Percentiles rank a stretch among this genome's conserved stretches.
Evolutionary conservation across 2,888 invertebrate genomes (phyloP).

Genomic region (Ichneumon xanthorius): DNA sequence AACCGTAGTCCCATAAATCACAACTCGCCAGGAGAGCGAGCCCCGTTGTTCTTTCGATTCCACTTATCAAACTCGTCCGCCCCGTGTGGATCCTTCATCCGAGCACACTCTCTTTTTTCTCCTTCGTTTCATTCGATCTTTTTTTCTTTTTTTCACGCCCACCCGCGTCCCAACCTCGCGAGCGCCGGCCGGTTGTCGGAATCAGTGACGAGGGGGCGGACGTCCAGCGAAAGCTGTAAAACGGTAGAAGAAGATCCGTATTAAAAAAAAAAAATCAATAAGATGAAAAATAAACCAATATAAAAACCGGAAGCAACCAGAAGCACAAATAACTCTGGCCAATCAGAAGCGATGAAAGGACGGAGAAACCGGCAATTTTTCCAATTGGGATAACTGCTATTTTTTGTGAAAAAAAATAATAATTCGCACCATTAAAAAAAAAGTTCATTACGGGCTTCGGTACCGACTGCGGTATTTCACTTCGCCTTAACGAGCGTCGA

Average conservation of each 20-base stretch:
- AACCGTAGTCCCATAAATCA: conserved; percentile 63
- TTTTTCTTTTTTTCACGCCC: conserved; percentile 59
- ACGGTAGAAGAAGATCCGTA: conserved; percentile 35
- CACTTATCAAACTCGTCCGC: conserved; percentile 68
- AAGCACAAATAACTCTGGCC: conserved; percentile 5
- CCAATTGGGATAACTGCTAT: conserved; percentile 56
- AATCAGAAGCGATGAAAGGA: conserved; percentile 41
- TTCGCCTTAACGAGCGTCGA: neutral
- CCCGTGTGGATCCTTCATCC: conserved; percentile 44
- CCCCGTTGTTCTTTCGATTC: conserved; percentile 66
- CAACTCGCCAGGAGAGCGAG: conserved; percentile 55
- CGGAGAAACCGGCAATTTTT: conserved; percentile 66
- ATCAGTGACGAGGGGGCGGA: conserved; percentile 57
- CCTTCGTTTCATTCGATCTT: conserved; percentile 29
- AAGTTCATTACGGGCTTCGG: no score
- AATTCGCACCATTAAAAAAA: no score
- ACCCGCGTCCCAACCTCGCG: conserved; percentile 57
- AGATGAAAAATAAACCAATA: conserved; percentile 15
- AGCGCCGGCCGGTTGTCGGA: conserved; percentile 49
- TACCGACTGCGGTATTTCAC: no score
- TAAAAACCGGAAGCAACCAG: conserved; percentile 26
- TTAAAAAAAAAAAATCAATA: conserved; percentile 27
- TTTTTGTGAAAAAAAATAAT: no score
- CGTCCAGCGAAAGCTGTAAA: conserved; percentile 60
- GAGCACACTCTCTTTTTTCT: conserved; percentile 36